Base-by-base conservation (phyloP, 2,888 invertebrate species). In the Lithosia quadra region DNA sequence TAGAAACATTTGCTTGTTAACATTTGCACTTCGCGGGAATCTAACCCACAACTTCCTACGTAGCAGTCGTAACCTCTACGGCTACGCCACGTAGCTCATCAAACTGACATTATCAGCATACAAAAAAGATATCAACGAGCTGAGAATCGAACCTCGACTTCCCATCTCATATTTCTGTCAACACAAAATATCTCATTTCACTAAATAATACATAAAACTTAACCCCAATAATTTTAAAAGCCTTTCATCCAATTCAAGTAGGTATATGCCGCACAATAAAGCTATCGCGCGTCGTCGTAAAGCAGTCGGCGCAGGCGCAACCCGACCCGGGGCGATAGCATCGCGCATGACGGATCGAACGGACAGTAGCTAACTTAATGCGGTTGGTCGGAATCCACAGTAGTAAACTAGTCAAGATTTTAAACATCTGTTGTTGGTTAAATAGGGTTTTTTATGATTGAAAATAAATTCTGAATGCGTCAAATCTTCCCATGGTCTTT, bases 261-360 rank as follows among this genome's bases (percentile, higher is more conserved):
- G 18, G 49, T 49, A 49, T 49, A 69, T 63, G 75, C 28, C 68
- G 72, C 39, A 71, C 63, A 74, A 80, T 80, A 80, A 79, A 76
- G 67, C 68, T 69, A 34, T 67, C 33, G 60, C 43, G 60, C 63
- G 79, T 78, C 78, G 69, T 80, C 81, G 77, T 85, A 84, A 85
- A 85, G 77, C 67, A 79, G 78, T 77, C 81, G 73, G 68, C 72
- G 81, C 76, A 63, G 43, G 78, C 76, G 86, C 75, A 87, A 88
- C 86, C 83, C 68, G 86, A 88, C 83, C 85, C 88, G 86, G 74
- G 62, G 43, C 69, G 87, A 87, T 88, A 82, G 68, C 69, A 87
- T 87, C 86, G 71, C 85, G 73, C 76, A 71, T 72, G 79, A 73
- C 73, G 70, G 63, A 71, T 62, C 67, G 68, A 77, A 67, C 71